A percentile compares a stretch with the other conserved stretches of the same genome.
These are phyloP conservation scores for Bombus cullumanus DNA, from an alignment of 1,140 invertebrate species.

Conservation along the genomic window DNA sequence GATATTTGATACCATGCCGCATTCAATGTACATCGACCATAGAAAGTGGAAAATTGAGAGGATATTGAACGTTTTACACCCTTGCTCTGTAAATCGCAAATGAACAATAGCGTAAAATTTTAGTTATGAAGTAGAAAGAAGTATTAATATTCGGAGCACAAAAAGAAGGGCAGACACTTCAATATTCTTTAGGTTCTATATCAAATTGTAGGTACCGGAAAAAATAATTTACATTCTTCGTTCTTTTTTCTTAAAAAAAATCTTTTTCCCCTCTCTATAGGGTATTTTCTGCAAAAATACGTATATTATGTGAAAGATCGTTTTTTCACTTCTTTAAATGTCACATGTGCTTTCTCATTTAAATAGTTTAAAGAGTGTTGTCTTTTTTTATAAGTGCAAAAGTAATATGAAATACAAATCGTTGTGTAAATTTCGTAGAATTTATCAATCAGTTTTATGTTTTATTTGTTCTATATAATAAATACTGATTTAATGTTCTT, in stretches of 20 bases:
- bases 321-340: too few species aligned
- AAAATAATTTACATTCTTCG: not conserved
- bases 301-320: too few species aligned
- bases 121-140: not conserved
- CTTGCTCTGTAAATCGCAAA: too few species aligned
- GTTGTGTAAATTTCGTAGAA: not conserved
- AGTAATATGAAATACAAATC: too few species aligned
- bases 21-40: not conserved
- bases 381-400: too few species aligned
- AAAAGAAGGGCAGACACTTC: too few species aligned
- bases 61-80: not conserved
- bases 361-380: too few species aligned
- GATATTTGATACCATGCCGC: constrained; percentile 7
- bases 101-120: not conserved
- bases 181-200: too few species aligned
- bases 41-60: not conserved
- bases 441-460: not conserved
- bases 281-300: too few species aligned
- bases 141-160: too few species aligned
- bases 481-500: not conserved
- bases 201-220: too few species aligned
- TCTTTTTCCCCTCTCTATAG: not conserved
- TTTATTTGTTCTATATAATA: not conserved
- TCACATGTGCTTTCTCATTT: too few species aligned
- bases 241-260: not conserved